Base-by-base conservation (phyloP, 2,113 vertebrate species). In the Hipposideros armiger region DNA sequence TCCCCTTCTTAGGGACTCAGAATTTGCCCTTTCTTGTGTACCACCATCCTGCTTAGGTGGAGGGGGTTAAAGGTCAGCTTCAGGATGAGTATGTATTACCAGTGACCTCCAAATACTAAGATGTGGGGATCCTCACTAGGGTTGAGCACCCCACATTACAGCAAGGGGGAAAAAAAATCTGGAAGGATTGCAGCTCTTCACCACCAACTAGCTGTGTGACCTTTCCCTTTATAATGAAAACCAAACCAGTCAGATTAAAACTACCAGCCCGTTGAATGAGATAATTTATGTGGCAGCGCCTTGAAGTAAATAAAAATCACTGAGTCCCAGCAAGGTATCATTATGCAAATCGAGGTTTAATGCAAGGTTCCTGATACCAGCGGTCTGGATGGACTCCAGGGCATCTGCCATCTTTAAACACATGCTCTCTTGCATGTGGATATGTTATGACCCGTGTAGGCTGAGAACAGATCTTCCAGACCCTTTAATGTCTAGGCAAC, bases 301-400 rank as follows among this genome's bases (percentile, higher is more conserved):
- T 95, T 91, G 87, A 96, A 95, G 83, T 83, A 89, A 95, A 93
- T 94, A 96, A 96, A 91, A 91, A 52, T 74, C 86, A 70, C 69
- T 76, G 42, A 72, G 36, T n/a, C 62, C 42, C 66, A 90, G 69
- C 73, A 93, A 95, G 89, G 81, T 96, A 91, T 95, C 89, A 94
- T 96, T 96, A 97, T 96, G 85, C 86, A 97, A 97, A 96, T 91
- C 3, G 15, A 86, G 69, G 56, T 73, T 54, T 86, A 95, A 97
- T 91, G 50, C 22, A 9, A 84, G 87, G 83, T 56, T 95, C 76
- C 56, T 82, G 78, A 83, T 26, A 69, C 67, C 60, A 45, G 90
- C 5, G 92, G 90, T 90, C 92, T 97, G 94, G 76, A 89, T 73
- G 11, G 6, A 26, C 11, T 74, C 73, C 62, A 93, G 82, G 54